Conservation (phyloP, 2,797 vertebrate species). For the Meda fulgida region DNA sequence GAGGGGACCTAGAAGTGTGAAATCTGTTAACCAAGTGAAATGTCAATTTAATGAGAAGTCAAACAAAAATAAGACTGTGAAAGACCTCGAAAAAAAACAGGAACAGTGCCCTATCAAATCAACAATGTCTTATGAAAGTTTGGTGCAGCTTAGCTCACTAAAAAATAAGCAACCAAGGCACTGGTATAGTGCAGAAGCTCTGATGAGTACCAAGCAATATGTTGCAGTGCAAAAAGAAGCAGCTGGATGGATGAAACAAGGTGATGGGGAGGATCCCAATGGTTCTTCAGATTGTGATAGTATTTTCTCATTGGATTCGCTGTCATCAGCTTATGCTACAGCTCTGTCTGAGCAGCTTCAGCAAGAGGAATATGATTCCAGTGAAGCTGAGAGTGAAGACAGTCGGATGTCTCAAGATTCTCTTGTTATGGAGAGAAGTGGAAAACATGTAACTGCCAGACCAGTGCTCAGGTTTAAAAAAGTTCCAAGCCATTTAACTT, state of each 20-base stretch:
- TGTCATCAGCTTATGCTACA: constrained; percentile 84
- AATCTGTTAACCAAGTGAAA: constrained; percentile 66
- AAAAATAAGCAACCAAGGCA: constrained; percentile 67
- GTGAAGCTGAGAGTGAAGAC: constrained; percentile 87
- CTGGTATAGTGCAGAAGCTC: constrained; percentile 80
- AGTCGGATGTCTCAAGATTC: constrained; percentile 94
- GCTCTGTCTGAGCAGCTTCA: constrained; percentile 76
- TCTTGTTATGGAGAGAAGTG: constrained; percentile 68
- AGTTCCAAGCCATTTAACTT: constrained; percentile 59
- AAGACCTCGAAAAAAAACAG: constrained; percentile 62
- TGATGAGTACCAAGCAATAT: constrained; percentile 72
- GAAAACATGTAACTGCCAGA: constrained; percentile 58
- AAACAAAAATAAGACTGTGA: constrained; percentile 61
- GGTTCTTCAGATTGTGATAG: constrained; percentile 88
- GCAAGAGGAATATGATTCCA: constrained; percentile 74
- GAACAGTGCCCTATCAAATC: constrained; percentile 70
- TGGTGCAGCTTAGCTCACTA: constrained; percentile 71
- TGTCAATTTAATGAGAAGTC: constrained; percentile 66
- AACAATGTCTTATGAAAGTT: constrained; percentile 81
- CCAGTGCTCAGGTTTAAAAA: constrained; percentile 59
- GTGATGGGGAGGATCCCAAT: constrained; percentile 70
- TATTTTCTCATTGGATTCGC: constrained; percentile 90
- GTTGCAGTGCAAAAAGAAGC: constrained; percentile 66
- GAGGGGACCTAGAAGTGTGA: constrained; percentile 66
- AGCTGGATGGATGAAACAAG: constrained; percentile 70